Base-by-base conservation (phyloP, 2,888 invertebrate species). In the Rhagophthalmus giganteus region DNA sequence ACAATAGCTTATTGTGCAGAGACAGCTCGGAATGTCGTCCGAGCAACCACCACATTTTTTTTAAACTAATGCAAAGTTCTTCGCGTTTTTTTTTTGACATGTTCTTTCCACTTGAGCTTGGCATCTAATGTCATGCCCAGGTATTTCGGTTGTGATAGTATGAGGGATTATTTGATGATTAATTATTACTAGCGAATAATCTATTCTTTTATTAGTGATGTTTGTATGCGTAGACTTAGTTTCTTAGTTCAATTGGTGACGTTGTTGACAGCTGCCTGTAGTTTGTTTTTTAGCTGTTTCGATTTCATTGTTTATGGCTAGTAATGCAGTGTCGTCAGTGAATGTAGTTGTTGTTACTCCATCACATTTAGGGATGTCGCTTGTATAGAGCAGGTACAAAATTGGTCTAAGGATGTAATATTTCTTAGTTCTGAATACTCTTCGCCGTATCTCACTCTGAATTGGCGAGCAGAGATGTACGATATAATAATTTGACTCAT, bases 391-490 rank as follows among this genome's bases (percentile, higher is more conserved):
- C 15, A 24, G 54, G 42, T 30, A 45, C 53, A 7, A 56, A 30
- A n/a, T 49, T 41, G 10, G 39, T 54, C 7, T 45, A 45, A 24
- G 54, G 57, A 13, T 51, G 55, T 20, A 55, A 53, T 46, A 3
- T 47, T 15, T 27, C 27, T 53, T 47, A 53, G 27, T 26, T 53
- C 31, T 27, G 37, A 46, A 26, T 40, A 45, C 9, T 32, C 31
- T n/a, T 40, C 7, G 7, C 26, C 34, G 15, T 42, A 32, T 11
- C 32, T 46, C 11, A 59, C 54, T 39, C 27, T 32, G 31, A 47
- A 50, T 10, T 11, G 14, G 30, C 45, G 41, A 2, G 34, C 50
- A 16, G 45, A 54, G 46, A 46, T 39, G 27, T 46, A 46, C 10
- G 40, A 40, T 26, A 20, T 41, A n/a, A 52, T 13, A 20, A 39